Percentiles rank a stretch among this genome's conserved stretches.
These are phyloP conservation scores for Orycteropus afer DNA, from an alignment of 2,113 vertebrate genomes.

Conservation along the genomic window DNA sequence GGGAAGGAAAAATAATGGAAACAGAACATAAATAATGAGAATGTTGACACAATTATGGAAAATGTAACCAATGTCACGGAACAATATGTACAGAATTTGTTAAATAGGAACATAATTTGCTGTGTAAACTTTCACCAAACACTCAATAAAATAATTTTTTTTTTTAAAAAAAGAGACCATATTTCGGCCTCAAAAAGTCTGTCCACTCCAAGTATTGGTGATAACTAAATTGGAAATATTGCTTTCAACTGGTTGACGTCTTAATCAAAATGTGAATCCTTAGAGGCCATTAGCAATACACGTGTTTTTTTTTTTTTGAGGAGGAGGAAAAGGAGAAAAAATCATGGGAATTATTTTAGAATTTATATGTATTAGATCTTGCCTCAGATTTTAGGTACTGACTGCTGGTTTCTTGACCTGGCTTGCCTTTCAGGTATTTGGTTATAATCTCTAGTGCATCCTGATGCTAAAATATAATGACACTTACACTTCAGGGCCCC, in stretches of 20 bases:
- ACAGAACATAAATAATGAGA: neutral
- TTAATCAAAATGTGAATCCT: neutral
- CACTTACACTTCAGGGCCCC: neutral
- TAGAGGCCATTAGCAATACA: neutral
- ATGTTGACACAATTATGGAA: neutral
- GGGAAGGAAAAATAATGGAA: neutral
- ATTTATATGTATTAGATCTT: neutral
- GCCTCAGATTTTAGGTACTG: neutral
- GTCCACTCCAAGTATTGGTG: neutral
- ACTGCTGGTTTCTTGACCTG: neutral
- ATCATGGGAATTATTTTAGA: neutral
- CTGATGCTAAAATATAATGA: neutral
- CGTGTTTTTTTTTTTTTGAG: too few relatives aligned
- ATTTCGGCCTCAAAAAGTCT: neutral
- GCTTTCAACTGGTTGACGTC: neutral
- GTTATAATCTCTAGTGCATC: neutral
- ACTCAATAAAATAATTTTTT: neutral
- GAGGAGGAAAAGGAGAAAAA: neutral
- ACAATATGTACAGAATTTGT: neutral
- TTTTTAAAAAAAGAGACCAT: neutral
- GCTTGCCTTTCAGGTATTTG: neutral
- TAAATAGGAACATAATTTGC: neutral
- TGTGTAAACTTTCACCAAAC: neutral
- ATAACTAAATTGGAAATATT: neutral
- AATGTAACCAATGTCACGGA: neutral